Base-by-base conservation (phyloP, 1,140 invertebrate species). In the Rhynchophorus ferrugineus region DNA sequence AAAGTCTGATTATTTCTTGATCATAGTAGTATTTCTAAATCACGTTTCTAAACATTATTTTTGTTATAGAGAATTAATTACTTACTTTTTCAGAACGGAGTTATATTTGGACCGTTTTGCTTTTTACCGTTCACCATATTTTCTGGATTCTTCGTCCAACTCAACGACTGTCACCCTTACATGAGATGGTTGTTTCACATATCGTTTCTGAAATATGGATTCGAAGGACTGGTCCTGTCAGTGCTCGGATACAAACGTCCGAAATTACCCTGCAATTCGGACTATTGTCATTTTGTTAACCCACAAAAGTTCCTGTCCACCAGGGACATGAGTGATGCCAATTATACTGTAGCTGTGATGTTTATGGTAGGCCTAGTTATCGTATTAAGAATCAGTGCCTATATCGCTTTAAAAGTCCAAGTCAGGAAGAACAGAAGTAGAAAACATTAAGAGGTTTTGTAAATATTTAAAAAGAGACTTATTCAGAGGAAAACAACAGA, bases 121-220 rank as follows among this genome's bases (percentile, higher is more conserved):
- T 83, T 90, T 50, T 83, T 88, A 68, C 92, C 89, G 1, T 91
- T 95, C 62, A 77, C 89, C 6, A 77, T 94, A 55, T 95, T 91
- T 62, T 86, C 83, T 36, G 92, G 92, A 13, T 95, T 95, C 71
- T 95, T 97, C 63, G 81, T 95, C 1, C 84, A 82, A 58, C 77
- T 89, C 49, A 80, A 80, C 48, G 89, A 92, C 59, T 87, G 91
- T 2, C 91, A 89, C 11, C 66, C 70, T 0, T 85, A 82, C 58
- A 72, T 92, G 42, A 79, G 81, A 39, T 95, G 90, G 89, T 58
- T 95, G 2, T 92, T 93, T 59, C 87, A 94, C 61, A 72, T 86
- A 11, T 93, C 90, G 0, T 95, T 85, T 62, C 63, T 85, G 0
- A 87, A 85, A 59, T 84, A 88, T 57, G 84, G 79, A n/a, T 75